phyloP scores from a whole-genome alignment of 1,140 invertebrate genomes.

The Pogonus chalceus region DNA sequence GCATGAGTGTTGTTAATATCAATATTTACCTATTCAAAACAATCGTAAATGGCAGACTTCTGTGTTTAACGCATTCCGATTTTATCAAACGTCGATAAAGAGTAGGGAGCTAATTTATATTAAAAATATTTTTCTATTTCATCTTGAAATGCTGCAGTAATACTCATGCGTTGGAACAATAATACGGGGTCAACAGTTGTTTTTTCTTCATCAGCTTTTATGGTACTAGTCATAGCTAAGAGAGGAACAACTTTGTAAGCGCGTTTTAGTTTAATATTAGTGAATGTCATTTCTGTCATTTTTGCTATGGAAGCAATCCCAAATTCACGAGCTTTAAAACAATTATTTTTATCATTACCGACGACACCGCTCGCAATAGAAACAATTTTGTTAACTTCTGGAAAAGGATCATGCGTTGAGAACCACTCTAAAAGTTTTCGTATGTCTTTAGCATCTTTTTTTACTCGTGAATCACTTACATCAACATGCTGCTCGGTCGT shows the following conservation, averaged over 20 bases:
- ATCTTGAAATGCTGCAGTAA: too few species aligned
- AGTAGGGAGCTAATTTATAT: conserved; percentile 30
- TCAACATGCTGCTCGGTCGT: too few species aligned
- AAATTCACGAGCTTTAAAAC: conserved; percentile 28
- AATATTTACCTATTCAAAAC: conserved; percentile 23
- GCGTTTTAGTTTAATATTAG: conserved; percentile 31
- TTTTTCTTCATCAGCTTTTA: conserved; percentile 26
- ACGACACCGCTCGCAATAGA: conserved; percentile 31
- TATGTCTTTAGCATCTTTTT: too few species aligned
- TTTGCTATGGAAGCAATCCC: conserved; percentile 13
- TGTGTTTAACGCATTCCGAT: conserved; percentile 31
- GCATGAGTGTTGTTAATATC: conserved; percentile 27
- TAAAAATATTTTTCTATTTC: conserved; percentile 31
- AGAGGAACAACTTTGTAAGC: conserved; percentile 29
- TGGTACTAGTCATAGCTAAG: too few species aligned
- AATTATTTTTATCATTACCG: conserved; percentile 29
- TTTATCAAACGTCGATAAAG: conserved; percentile 27
- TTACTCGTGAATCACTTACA: too few species aligned
- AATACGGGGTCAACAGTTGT: conserved; percentile 29
- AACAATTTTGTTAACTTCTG: conserved; percentile 19
- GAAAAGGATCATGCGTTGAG: too few species aligned
- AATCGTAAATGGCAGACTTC: conserved; percentile 30
- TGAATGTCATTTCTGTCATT: conserved; percentile 21
- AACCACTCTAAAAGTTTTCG: too few species aligned
- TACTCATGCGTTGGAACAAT: too few species aligned